Percentiles rank a stretch among this genome's conserved stretches.
Conservation (phyloP, 2,888 invertebrate genomes). For the Salpingus planirostris region DNA sequence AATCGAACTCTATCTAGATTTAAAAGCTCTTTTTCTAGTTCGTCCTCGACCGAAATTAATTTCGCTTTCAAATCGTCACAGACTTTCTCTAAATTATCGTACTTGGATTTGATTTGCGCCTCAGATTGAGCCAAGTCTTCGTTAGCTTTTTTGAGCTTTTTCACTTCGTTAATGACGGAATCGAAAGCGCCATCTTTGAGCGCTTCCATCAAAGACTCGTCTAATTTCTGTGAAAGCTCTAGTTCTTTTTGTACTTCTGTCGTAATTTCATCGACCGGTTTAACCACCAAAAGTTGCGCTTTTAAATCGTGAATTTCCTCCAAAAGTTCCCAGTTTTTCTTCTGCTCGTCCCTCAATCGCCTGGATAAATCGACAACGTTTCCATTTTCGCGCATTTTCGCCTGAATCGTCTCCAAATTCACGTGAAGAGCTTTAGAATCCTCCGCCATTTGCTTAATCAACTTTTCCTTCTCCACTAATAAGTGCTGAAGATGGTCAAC, state of each 20-base stretch:
- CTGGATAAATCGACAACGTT: constrained; percentile 43
- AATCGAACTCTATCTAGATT: no score
- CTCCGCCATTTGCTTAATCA: constrained; percentile 50
- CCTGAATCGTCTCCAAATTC: constrained; percentile 44
- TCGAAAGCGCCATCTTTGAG: constrained; percentile 43
- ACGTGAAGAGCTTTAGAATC: constrained; percentile 49
- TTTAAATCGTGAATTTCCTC: constrained; percentile 32
- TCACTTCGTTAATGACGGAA: no score
- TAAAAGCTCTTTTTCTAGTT: constrained; percentile 21
- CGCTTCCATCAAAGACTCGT: constrained; percentile 43
- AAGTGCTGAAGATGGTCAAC: constrained; percentile 48
- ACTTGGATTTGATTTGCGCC: no score
- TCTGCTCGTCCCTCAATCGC: constrained; percentile 48
- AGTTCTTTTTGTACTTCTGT: constrained; percentile 50
- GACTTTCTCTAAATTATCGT: no score
- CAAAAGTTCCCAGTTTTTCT: constrained; percentile 37
- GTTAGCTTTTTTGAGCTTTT: no score
- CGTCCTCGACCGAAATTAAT: constrained; percentile 26
- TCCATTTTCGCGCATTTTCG: constrained; percentile 47
- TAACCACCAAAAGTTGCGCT: constrained; percentile 36
- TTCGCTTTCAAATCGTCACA: constrained; percentile 21
- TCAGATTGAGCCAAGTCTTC: no score
- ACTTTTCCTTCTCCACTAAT: constrained; percentile 50
- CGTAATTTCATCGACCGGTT: constrained; percentile 47
- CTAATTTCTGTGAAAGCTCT: constrained; percentile 51